Base-by-base conservation (phyloP, 2,888 invertebrate genomes). In the Megamerina dolium region DNA sequence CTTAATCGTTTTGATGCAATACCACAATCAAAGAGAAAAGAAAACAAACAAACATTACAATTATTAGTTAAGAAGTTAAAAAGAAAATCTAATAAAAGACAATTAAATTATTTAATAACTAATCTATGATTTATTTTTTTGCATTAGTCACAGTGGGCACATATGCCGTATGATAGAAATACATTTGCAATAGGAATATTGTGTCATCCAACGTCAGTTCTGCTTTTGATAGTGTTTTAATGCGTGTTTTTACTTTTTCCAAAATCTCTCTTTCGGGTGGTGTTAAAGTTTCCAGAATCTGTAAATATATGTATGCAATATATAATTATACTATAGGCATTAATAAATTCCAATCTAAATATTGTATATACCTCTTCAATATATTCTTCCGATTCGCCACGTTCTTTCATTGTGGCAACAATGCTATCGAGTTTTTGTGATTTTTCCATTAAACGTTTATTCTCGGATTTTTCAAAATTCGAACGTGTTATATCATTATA, bases 341-440 rank as follows among this genome's bases (percentile, higher is more conserved):
- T n/a, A n/a, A n/a, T n/a, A n/a, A n/a, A 12, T 32, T 27, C 33
- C 20, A 21, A 3, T 27, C 10, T 16, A 36, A 13, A 40, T 26
- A 16, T n/a, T n/a, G n/a, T n/a, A n/a, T 37, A 12, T 61, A 89
- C 87, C 72, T 93, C 92, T 43, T 81, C 77, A 46, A 90, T 78
- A 68, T 89, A 86, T 56, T 84, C 82, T 44, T 83, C 81, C 1
- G 85, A 79, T 54, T 87, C 87, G 1, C 84, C 85, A 50, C 86
- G 81, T 56, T 82, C 79, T 45, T 82, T 81, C 77, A 93, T 82
- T 46, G 84, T 83, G 62, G 84, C 81, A 45, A 85, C 79, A 37
- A 93, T 84, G 49, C 83, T 82, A 61, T 90, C 87, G 57, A 92
- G 81, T 61, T 89, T 78, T 55, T 88, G 83, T 57, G 89, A 86